Evolutionary conservation across 2,797 vertebrate genomes (phyloP).

Genomic region (Petrocephalus schoutedeni): DNA sequence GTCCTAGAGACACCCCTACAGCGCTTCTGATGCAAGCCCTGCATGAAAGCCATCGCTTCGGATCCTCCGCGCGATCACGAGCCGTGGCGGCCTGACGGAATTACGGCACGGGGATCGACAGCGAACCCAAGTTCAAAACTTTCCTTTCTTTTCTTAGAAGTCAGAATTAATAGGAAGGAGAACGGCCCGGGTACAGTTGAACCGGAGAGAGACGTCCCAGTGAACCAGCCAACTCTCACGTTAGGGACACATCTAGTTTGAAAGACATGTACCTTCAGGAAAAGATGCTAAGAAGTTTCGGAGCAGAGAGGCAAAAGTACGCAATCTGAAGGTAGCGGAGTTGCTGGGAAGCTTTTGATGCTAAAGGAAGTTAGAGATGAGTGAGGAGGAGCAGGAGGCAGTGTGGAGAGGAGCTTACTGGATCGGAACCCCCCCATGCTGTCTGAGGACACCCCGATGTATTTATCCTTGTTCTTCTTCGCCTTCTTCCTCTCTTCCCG

Average conservation of each 20-base stretch:
- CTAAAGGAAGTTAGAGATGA: background rate
- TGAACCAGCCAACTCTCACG: slow-evolving; percentile 14
- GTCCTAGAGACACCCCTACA: background rate
- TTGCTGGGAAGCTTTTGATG: background rate
- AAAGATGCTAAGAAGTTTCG: slow-evolving; percentile 16
- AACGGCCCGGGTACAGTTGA: background rate
- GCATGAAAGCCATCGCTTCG: background rate
- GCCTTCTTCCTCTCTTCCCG: slow-evolving; percentile 96
- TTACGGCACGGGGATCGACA: background rate
- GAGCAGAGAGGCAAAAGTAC: background rate
- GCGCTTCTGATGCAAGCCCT: background rate
- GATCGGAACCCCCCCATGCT: slow-evolving; percentile 82
- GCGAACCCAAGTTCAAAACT: background rate
- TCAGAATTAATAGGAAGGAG: background rate
- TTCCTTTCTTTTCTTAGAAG: background rate
- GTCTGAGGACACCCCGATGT: slow-evolving; percentile 89
- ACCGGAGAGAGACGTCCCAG: background rate
- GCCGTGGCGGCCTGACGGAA: background rate
- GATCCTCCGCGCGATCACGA: background rate
- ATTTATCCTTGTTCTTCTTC: slow-evolving; percentile 98
- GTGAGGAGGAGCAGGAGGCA: background rate
- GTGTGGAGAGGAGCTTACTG: slow-evolving; percentile 60
- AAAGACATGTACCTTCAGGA: background rate
- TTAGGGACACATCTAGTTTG: background rate
- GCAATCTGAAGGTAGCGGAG: background rate